Evolutionary conservation across 2,113 vertebrate species (phyloP), one percentile per base, ranked within the genome.

Genomic region (Ctenodactylus gundi): DNA sequence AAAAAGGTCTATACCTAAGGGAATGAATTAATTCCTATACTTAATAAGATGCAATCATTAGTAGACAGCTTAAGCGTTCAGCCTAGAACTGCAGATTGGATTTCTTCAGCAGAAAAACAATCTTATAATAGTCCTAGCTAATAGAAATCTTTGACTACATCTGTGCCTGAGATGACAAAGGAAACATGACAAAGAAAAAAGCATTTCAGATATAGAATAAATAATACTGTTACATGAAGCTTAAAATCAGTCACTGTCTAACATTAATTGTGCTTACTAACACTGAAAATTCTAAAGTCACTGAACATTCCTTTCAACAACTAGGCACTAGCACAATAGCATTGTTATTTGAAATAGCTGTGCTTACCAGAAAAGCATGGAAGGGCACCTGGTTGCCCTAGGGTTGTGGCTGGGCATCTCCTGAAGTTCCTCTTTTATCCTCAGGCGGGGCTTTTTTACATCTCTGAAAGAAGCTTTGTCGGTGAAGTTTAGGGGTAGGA

Each of bases 11-110:
- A 34, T 62, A 83, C 85, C 92, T 95, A 80, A 95, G 92, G 95
- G 94, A 94, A 91, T 94, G 87, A 95, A 97, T 97, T 97, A 97
- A 97, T 96, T 94, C 92, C 64, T 76, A 0, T 86, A 62, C 85
- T 92, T 97, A 97, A 94, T 97, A 88, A 96, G 88, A 95, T 67
- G 1, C 68, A 88, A 36, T 90, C 85, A 93, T 96, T 97, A 91
- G 93, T 72, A 96, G 93, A 75, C 78, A 93, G 82, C 55, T 72
- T 94, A 70, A 62, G 36, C 15, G 72, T 95, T 96, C 82, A 81
- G 62, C 53, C 53, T 65, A 88, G 78, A 88, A 58, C 34, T 91
- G 46, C 17, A 55, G 78, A 77, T 76, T 58, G 34, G 64, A 77
- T 97, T 94, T 83, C 55, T 72, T 95, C 21, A 75, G 65, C 72